Evolutionary conservation across 2,113 vertebrate genomes (phyloP).

Genomic region (Poecile atricapillus): DNA sequence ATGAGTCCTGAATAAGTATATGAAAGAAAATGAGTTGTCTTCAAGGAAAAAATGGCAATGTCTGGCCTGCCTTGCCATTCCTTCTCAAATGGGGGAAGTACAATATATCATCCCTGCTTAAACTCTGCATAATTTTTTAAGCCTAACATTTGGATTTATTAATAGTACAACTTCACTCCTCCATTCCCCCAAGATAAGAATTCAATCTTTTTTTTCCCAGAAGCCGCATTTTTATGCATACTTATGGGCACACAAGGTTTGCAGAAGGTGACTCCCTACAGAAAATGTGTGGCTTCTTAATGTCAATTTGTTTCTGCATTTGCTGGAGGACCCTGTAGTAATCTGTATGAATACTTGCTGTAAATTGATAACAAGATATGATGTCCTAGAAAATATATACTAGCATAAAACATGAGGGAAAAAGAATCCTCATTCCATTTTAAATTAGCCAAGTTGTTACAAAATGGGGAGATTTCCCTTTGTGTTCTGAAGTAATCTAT

Average conservation of each 20-base stretch:
- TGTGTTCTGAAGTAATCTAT: slow-evolving; percentile 45
- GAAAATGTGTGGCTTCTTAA: slow-evolving; percentile 55
- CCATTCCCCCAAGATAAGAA: background rate
- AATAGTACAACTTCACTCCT: background rate
- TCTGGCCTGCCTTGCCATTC: background rate
- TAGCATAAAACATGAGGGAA: slow-evolving; percentile 24
- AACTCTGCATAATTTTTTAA: slow-evolving; percentile 4
- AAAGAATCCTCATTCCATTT: slow-evolving; percentile 4
- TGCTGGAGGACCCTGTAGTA: slow-evolving; percentile 21
- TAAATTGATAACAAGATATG: slow-evolving; percentile 60
- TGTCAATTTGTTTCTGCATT: slow-evolving; percentile 55
- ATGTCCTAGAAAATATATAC: background rate
- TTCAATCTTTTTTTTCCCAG: background rate
- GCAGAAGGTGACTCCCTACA: slow-evolving; percentile 54
- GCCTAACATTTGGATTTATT: slow-evolving; percentile 21
- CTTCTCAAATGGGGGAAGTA: background rate
- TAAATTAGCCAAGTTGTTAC: slow-evolving; percentile 19
- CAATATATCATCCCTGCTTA: background rate
- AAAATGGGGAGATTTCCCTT: slow-evolving; percentile 55
- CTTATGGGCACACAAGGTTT: slow-evolving; percentile 45
- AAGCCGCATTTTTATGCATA: slow-evolving; percentile 33
- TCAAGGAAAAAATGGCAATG: background rate
- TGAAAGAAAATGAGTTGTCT: background rate
- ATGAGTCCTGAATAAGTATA: background rate
- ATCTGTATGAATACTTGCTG: slow-evolving; percentile 27